Evolutionary conservation across 2,113 vertebrate genomes (phyloP), one percentile per base, ranked within the genome.

Genomic region (Gobio gobio): DNA sequence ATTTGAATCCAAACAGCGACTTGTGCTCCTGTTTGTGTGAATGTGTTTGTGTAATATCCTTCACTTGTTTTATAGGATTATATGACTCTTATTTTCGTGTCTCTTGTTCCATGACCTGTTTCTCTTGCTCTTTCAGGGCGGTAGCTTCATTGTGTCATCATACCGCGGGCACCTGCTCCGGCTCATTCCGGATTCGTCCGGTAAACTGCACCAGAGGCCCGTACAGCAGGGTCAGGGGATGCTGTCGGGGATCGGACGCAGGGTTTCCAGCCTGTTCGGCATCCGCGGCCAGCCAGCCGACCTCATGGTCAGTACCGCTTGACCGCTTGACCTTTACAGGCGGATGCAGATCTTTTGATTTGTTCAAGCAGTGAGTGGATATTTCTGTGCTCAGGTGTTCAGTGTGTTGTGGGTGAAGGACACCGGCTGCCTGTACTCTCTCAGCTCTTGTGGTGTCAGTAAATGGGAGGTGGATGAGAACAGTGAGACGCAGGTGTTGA

Each of bases 161-260:
- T 91, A 87, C 5, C 96, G 93, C 82, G 95, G 93, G 79, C 97
- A 96, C 0, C 91, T 98, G 20, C 22, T 98, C 86, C 94, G 97
- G 16, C 78, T 96, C 77, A 90, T 89, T 0, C 91, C 92, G 0
- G 98, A 99, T 18, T 84, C 85, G 33, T 94, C 94, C 0, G 96
- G 97, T n/a, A 97, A 92, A 89, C 95, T 99, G 47, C 93, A 95
- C 88, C 94, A 93, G 83, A 95, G 96, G 14, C 20, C 93, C 0
- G 87, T 99, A 72, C 96, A 95, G 76, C 97, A 96, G 36, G 96
- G 97, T 0, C 97, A 99, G 83, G 97, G 98, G 1, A 81, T 99
- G 95, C 94, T 99, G 78, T 99, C 97, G 0, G 97, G 98, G 72
- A 96, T 99, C 51, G 97, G 98, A 1, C 96, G 98, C 51, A 96